phyloP scores from a whole-genome alignment of 2,113 vertebrate genomes.

The Muscicapa adusta region DNA sequence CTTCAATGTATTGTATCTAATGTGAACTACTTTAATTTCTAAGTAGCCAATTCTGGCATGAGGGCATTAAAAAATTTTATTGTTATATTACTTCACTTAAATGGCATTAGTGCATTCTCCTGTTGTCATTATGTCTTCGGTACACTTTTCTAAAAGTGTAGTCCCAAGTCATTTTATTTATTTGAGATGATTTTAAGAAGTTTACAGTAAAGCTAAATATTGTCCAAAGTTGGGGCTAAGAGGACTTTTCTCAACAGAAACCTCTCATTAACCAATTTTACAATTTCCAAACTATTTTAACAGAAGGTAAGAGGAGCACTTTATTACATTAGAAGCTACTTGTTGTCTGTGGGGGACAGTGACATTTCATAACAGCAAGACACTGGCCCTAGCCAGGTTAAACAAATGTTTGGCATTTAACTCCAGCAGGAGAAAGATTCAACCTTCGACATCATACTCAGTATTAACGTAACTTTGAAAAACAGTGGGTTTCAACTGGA shows the following conservation, averaged over 20 bases:
- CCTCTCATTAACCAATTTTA: not conserved
- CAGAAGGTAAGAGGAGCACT: not conserved
- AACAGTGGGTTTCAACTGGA: not conserved
- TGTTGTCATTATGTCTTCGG: not conserved
- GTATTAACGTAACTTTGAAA: not conserved
- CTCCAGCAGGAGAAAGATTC: not conserved
- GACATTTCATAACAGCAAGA: not conserved
- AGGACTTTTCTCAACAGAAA: not conserved
- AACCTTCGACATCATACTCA: fast-evolving
- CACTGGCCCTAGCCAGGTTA: not conserved
- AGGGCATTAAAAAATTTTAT: not conserved
- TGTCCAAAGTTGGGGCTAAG: not conserved
- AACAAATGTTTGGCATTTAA: not conserved
- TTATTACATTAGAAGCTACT: not conserved
- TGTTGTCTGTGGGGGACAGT: not conserved
- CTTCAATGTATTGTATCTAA: not conserved
- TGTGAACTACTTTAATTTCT: not conserved
- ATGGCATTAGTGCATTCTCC: not conserved
- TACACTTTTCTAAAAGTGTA: not conserved
- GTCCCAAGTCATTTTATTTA: not conserved
- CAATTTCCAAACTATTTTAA: not conserved
- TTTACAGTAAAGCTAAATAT: not conserved
- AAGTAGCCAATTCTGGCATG: not conserved
- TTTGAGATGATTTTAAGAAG: not conserved
- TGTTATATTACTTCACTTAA: not conserved